phyloP scores from a whole-genome alignment of 2,113 vertebrate genomes.

The Noctilio leporinus region DNA sequence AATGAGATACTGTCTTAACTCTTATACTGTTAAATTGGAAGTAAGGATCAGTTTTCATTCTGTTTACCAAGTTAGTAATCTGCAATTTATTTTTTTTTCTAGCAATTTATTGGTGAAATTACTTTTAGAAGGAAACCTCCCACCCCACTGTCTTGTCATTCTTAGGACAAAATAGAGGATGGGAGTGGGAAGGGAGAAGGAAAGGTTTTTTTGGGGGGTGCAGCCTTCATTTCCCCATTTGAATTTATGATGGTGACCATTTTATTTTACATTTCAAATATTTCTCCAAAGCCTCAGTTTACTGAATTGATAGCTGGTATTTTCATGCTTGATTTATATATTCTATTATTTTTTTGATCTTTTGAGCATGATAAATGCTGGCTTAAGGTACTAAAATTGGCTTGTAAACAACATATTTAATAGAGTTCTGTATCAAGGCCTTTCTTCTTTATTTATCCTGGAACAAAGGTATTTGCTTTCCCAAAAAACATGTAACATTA shows the following conservation, averaged over 20 bases:
- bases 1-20: not conserved
- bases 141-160: not conserved
- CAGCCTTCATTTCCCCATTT: not conserved
- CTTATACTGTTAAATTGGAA: not conserved
- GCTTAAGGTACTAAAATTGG: conserved; percentile 10
- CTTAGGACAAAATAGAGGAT: not conserved
- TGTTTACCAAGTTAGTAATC: not conserved
- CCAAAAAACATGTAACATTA: conserved; percentile 76
- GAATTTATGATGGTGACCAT: not conserved
- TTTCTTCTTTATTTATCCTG: conserved; percentile 70
- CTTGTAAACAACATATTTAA: conserved; percentile 16
- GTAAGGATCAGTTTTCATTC: not conserved
- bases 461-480: conserved; percentile 73
- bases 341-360: not conserved
- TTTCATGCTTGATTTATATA: not conserved
- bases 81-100: not conserved
- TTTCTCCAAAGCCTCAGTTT: not conserved
- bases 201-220: not conserved
- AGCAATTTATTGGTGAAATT: not conserved
- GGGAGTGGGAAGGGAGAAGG: not conserved
- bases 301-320: not conserved
- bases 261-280: conserved; percentile 33
- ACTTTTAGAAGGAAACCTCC: conserved; percentile 12
- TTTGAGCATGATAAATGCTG: not conserved
- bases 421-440: conserved; percentile 22